A percentile compares a stretch with the other conserved stretches of the same genome.
Evolutionary conservation across 2,113 vertebrate species (phyloP).

Genomic region (Paradisaea rubra): DNA sequence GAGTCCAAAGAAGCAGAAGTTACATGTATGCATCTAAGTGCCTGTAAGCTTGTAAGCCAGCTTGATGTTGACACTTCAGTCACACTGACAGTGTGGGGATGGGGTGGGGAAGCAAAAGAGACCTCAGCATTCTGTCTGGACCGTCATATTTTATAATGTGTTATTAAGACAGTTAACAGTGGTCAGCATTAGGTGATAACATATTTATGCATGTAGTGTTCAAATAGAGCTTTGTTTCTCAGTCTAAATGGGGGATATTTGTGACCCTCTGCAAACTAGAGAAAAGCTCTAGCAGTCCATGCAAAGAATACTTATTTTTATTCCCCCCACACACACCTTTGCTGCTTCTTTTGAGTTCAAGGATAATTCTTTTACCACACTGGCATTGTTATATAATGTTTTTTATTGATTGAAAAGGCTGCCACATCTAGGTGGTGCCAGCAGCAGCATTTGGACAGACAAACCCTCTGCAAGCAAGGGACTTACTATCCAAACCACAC

Average conservation of each 20-base stretch:
- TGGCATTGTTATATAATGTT: not conserved
- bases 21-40: not conserved
- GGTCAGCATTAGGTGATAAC: not conserved
- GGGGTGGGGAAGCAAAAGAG: not conserved
- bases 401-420: not conserved
- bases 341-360: not conserved
- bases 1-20: not conserved
- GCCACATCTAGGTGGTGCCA: not conserved
- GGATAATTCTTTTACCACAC: not conserved
- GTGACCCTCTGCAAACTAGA: not conserved
- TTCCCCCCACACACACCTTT: not conserved
- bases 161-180: not conserved
- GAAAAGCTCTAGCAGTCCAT: not conserved
- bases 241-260: not conserved
- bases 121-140: not conserved
- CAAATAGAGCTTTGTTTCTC: not conserved
- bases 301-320: not conserved
- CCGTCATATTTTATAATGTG: not conserved
- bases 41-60: not conserved
- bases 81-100: not conserved
- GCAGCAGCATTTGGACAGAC: not conserved
- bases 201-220: not conserved
- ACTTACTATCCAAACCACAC: not conserved
- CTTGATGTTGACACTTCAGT: not conserved
- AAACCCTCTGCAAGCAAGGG: not conserved